Percentiles rank a stretch among this genome's conserved stretches.
These are phyloP conservation scores for Ellobium chinense DNA, from an alignment of 2,888 invertebrate species.

Conservation along the genomic window DNA sequence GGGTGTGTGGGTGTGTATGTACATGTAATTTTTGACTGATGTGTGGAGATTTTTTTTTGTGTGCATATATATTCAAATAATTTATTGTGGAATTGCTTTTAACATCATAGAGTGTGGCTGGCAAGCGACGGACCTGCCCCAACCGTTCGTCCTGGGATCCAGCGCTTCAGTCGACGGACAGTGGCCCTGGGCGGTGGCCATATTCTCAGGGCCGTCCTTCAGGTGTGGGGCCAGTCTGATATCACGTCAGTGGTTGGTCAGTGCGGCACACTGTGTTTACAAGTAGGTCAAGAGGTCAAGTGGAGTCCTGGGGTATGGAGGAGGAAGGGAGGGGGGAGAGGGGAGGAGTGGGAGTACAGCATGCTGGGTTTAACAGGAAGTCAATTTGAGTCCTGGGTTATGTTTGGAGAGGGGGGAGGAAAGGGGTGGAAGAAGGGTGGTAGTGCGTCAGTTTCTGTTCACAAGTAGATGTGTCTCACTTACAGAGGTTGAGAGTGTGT, in stretches of 20 bases:
- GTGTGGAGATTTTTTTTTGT: background rate
- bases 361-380: too few relatives aligned
- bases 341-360: too few relatives aligned
- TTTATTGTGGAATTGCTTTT: background rate
- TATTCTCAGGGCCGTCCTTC: slow-evolving; percentile 52
- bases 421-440: too few relatives aligned
- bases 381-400: too few relatives aligned
- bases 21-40: background rate
- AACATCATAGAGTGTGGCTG: slow-evolving; percentile 57
- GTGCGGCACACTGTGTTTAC: slow-evolving; percentile 67
- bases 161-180: slow-evolving; percentile 55
- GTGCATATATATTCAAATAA: background rate
- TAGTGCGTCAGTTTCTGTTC: too few relatives aligned
- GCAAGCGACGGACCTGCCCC: slow-evolving; percentile 38
- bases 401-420: too few relatives aligned
- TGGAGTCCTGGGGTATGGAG: too few relatives aligned
- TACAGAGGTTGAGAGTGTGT: too few relatives aligned
- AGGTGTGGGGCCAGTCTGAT: slow-evolving; percentile 65
- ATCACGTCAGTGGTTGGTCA: slow-evolving; percentile 59
- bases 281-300: too few relatives aligned
- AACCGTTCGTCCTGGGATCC: slow-evolving; percentile 61
- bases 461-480: too few relatives aligned
- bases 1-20: too few relatives aligned
- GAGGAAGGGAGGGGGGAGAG: too few relatives aligned
- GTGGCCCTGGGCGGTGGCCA: slow-evolving; percentile 68